Evolutionary conservation across 1,140 invertebrate genomes (phyloP), one percentile per base, ranked within the genome.

Genomic region (Drosophila cardini): DNA sequence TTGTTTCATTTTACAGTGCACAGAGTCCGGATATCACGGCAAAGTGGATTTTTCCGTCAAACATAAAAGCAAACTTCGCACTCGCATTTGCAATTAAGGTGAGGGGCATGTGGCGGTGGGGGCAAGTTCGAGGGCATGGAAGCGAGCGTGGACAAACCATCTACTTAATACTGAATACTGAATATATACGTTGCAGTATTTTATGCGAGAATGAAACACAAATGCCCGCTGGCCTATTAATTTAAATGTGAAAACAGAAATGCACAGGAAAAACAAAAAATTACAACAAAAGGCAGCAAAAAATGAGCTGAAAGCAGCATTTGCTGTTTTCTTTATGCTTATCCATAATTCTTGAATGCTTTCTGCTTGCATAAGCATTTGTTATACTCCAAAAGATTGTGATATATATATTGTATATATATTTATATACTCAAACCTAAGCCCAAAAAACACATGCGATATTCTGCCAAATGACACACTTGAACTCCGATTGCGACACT

Each of bases 21-120:
- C 36, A 18, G 36, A 21, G 57, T 50, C 83, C 84, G 83, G 83
- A 87, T 87, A 83, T 89, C 84, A 89, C 60, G 63, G 83, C 84
- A 87, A 87, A 87, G 84, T 87, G 84, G 76, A 89, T 87, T 87
- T 89, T 87, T 87, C 83, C 83, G 83, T 87, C 76, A 89, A 83
- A 80, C 79, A 87, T 83, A 89, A 87, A 89, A 80, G 82, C 70
- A 86, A 78, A 83, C 56, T 87, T 83, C 68, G 60, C 71, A 43
- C 52, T 72, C 72, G 69, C 65, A 87, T 60, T 71, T 63, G 5
- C 21, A 26, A 26, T 26, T 26, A 26, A 26, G 21, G 21, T 26
- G 21, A 5, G 4, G 21, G 21, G 21, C 21, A 26, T 26, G 21
- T 26, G 21, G n/a, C n/a, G n/a, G n/a, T 4, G 21, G 5, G 21